phyloP scores from a whole-genome alignment of 2,888 invertebrate species.

The Aradus depressus region DNA sequence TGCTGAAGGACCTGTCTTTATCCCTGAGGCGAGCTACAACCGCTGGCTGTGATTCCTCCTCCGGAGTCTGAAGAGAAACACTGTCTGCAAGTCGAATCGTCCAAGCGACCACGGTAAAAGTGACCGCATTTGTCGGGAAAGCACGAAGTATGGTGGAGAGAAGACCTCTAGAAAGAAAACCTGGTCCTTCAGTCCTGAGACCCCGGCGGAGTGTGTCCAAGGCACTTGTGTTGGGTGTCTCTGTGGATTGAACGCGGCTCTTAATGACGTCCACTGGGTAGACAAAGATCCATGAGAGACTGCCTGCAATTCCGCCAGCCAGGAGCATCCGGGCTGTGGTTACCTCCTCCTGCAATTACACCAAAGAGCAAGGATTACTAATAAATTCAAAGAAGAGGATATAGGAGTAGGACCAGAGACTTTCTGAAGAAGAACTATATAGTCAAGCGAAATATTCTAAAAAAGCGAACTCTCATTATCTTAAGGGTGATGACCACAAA shows the following conservation, averaged over 20 bases:
- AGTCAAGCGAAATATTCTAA: too few relatives aligned
- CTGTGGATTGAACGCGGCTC: constrained; percentile 71
- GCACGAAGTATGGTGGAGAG: constrained; percentile 71
- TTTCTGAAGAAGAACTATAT: too few relatives aligned
- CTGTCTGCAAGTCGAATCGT: constrained; percentile 45
- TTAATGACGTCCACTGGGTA: constrained; percentile 89
- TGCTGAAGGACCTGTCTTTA: background rate
- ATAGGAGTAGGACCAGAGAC: too few relatives aligned
- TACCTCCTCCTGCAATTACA: constrained; percentile 26
- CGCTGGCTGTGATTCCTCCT: background rate
- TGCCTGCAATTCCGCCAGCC: constrained; percentile 79
- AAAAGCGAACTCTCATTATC: too few relatives aligned
- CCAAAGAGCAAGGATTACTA: too few relatives aligned
- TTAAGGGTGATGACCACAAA: too few relatives aligned
- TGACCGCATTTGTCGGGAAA: constrained; percentile 87
- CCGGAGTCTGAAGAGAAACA: background rate
- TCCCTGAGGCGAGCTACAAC: background rate
- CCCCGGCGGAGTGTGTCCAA: constrained; percentile 64
- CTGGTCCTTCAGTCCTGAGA: constrained; percentile 48
- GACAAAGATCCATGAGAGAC: constrained; percentile 69
- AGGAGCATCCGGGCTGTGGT: constrained; percentile 57
- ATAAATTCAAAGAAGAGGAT: too few relatives aligned
- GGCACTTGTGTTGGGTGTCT: too few relatives aligned
- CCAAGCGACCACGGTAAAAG: constrained; percentile 78
- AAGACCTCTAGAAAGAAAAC: constrained; percentile 62